A percentile compares a stretch with the other conserved stretches of the same genome.
These are phyloP conservation scores for Agrochola litura DNA, from an alignment of 2,888 invertebrate genomes.

Conservation along the genomic window DNA sequence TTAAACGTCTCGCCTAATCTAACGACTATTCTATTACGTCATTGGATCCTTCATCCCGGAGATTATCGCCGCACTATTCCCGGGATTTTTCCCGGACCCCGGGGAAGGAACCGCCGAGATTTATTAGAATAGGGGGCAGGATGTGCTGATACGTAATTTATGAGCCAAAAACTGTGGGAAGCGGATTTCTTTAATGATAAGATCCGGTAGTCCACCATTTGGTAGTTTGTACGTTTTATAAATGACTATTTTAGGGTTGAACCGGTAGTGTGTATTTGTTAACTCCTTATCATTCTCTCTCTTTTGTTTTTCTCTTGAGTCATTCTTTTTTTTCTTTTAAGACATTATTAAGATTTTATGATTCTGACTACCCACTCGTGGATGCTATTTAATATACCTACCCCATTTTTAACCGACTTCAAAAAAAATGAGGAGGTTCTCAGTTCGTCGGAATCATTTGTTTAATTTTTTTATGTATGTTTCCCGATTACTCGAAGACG, in stretches of 20 bases:
- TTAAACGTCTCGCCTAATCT: slow-evolving; percentile 42
- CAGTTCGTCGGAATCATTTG: no score
- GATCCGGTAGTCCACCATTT: slow-evolving; percentile 64
- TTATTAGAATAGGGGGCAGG: slow-evolving; percentile 72
- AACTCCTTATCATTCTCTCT: neutral
- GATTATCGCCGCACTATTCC: slow-evolving; percentile 68
- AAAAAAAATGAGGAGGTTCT: no score
- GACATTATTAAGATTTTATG: no score
- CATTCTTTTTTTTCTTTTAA: neutral
- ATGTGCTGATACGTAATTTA: slow-evolving; percentile 81
- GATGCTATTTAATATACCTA: neutral
- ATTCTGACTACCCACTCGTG: neutral
- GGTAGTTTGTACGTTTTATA: slow-evolving; percentile 54
- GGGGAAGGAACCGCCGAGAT: slow-evolving; percentile 70
- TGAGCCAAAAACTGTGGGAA: slow-evolving; percentile 76
- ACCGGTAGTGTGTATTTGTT: slow-evolving; percentile 20
- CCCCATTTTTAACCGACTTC: no score
- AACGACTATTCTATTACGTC: slow-evolving; percentile 60
- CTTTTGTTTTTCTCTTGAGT: neutral
- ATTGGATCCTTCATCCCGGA: slow-evolving; percentile 52
- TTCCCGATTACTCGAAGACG: no score
- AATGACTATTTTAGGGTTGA: slow-evolving; percentile 50
- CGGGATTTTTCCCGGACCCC: slow-evolving; percentile 61
- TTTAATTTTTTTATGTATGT: no score
- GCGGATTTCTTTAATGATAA: slow-evolving; percentile 78